Conservation (phyloP, 2,113 vertebrate genomes). For the Mustelus asterias region DNA sequence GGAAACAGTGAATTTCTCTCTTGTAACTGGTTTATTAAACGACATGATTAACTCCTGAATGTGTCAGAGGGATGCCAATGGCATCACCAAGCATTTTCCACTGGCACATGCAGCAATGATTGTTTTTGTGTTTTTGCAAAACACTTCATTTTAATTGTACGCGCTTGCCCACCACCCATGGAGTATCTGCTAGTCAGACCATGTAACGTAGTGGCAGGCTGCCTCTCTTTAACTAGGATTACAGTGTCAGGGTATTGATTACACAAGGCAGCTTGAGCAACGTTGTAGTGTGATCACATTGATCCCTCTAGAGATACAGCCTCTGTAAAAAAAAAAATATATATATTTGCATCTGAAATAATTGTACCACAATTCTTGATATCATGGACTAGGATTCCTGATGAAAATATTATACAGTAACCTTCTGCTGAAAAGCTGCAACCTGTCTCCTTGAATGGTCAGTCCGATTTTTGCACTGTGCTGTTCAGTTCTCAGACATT, state of each 20-base stretch:
- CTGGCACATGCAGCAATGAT: background rate
- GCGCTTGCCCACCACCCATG: too few species aligned
- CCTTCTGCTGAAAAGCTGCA: background rate
- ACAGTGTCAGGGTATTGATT: background rate
- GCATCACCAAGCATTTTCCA: background rate
- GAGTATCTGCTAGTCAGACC: background rate
- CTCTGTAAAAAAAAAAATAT: too few species aligned
- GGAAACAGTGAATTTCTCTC: background rate
- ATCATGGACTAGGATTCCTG: background rate
- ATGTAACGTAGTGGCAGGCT: background rate
- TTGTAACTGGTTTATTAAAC: background rate
- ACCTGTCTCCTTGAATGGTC: background rate
- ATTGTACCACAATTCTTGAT: background rate
- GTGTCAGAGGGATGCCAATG: background rate
- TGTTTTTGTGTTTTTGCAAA: background rate
- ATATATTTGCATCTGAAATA: background rate
- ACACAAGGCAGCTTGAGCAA: background rate
- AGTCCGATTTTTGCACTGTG: background rate
- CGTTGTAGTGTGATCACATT: background rate
- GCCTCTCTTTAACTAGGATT: background rate
- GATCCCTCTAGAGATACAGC: background rate
- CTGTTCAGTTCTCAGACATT: background rate
- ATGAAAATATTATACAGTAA: too few species aligned
- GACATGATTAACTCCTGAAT: background rate
- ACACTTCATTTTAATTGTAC: too few species aligned